A percentile compares a stretch with the other conserved stretches of the same genome.
These are phyloP conservation scores for Syngnathus typhle DNA, from an alignment of 2,113 vertebrate species.

Conservation along the genomic window DNA sequence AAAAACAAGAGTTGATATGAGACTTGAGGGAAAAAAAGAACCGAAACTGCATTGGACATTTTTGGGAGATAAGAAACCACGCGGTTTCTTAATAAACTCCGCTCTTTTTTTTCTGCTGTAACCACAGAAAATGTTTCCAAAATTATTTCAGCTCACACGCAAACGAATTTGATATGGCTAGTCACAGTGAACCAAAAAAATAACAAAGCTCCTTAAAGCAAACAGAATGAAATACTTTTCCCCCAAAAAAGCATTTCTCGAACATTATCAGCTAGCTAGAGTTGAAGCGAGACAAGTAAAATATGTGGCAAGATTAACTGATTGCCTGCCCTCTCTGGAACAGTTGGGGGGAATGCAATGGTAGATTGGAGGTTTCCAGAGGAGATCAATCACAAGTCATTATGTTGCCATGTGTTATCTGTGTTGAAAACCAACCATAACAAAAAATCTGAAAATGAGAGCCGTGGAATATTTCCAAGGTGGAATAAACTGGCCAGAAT, in stretches of 20 bases:
- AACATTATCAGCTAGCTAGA: slow-evolving; percentile 25
- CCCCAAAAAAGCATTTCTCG: slow-evolving; percentile 23
- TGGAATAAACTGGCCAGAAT: slow-evolving; percentile 21
- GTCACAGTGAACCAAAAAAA: neutral
- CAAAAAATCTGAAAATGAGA: slow-evolving; percentile 33
- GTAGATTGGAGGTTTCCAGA: slow-evolving; percentile 30
- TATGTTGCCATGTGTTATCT: slow-evolving; percentile 39
- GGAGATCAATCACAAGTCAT: slow-evolving; percentile 42
- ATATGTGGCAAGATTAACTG: slow-evolving; percentile 33
- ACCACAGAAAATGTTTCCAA: slow-evolving; percentile 4
- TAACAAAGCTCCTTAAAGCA: slow-evolving; percentile 8
- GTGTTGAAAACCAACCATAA: slow-evolving; percentile 21
- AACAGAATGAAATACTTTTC: neutral
- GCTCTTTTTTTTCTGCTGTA: slow-evolving; percentile 3
- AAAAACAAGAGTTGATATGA: neutral
- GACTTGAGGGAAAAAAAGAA: slow-evolving; percentile 5
- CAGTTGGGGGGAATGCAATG: slow-evolving; percentile 21
- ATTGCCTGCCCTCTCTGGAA: slow-evolving; percentile 41
- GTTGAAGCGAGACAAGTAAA: slow-evolving; percentile 19
- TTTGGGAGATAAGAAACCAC: neutral
- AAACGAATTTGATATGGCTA: slow-evolving; percentile 2
- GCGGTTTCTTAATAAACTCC: neutral
- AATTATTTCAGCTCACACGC: slow-evolving; percentile 15
- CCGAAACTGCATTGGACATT: neutral
- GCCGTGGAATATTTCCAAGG: slow-evolving; percentile 37